These are phyloP conservation scores for Muscicapa adusta DNA, from an alignment of 2,113 vertebrate species.

Conservation along the genomic window DNA sequence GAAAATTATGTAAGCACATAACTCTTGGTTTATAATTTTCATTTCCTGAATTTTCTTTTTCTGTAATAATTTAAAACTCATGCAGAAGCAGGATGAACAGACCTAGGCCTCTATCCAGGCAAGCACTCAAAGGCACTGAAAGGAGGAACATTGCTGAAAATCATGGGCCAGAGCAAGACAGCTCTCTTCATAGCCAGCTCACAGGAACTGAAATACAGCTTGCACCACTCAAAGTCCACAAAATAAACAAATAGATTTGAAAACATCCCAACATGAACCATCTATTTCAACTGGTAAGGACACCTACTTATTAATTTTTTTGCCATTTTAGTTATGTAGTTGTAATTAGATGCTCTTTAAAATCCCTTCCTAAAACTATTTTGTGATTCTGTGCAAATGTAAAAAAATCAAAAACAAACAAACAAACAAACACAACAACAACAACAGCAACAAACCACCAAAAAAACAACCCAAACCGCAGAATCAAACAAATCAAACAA, in stretches of 20 bases:
- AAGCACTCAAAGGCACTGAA: background rate
- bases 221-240: background rate
- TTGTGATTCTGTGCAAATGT: background rate
- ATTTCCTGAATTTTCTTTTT: background rate
- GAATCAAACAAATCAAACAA: background rate
- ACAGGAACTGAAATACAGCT: background rate
- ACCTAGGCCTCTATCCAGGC: background rate
- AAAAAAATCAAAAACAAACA: background rate
- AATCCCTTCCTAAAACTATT: background rate
- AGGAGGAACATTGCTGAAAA: background rate
- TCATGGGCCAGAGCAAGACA: accelerated
- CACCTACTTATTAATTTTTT: background rate
- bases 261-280: background rate
- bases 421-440: no score
- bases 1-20: background rate
- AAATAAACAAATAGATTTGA: background rate
- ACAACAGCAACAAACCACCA: no score
- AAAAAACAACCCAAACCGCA: background rate
- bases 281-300: background rate
- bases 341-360: background rate
- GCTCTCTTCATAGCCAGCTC: background rate
- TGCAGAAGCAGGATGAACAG: background rate
- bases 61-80: background rate
- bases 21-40: background rate
- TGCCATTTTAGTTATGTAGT: background rate